Evolutionary conservation across 2,888 invertebrate genomes (phyloP).

Genomic region (Dasysyrphus albostriatus): DNA sequence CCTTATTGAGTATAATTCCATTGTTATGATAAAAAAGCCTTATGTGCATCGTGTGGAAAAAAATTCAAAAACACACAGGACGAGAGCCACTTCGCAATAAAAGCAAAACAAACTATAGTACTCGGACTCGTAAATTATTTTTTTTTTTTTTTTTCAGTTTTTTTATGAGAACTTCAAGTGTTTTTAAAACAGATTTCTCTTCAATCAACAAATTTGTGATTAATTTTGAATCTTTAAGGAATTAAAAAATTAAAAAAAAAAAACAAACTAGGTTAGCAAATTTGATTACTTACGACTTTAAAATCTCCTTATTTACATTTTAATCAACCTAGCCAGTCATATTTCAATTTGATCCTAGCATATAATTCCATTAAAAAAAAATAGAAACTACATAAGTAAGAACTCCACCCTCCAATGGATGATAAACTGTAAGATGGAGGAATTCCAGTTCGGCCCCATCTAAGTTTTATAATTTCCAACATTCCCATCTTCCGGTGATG

Average conservation of each 20-base stretch:
- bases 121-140: too few relatives aligned
- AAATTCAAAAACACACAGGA: too few relatives aligned
- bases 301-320: background rate
- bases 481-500: background rate
- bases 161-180: too few relatives aligned
- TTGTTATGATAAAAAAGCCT: too few relatives aligned
- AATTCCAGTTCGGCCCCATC: background rate
- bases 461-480: slow-evolving; percentile 17
- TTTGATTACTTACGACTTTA: background rate
- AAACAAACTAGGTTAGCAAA: background rate
- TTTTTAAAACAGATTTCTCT: too few relatives aligned
- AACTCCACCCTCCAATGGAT: background rate
- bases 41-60: background rate
- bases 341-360: background rate
- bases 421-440: background rate
- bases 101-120: too few relatives aligned
- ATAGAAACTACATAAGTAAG: background rate
- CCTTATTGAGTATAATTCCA: too few relatives aligned
- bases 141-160: too few relatives aligned
- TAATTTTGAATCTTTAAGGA: background rate
- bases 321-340: background rate
- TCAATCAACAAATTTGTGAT: too few relatives aligned
- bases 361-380: background rate
- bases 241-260: background rate
- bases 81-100: too few relatives aligned